Evolutionary conservation across 2,797 vertebrate species (phyloP), one percentile per base, ranked within the genome.

Genomic region (Atherinosoma microstoma): DNA sequence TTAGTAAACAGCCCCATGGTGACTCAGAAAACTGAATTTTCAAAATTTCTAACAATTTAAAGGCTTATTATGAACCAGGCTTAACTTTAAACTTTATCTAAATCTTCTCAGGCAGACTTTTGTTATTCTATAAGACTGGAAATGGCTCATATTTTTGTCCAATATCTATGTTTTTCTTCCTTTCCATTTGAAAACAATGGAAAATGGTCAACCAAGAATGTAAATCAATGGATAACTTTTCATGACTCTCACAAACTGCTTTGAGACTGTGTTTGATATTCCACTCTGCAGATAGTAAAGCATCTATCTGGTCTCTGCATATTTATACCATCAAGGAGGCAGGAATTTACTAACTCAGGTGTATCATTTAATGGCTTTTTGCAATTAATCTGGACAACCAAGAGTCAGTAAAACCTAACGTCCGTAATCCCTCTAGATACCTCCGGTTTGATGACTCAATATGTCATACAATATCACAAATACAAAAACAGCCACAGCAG

Each of bases 301-400:
- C 51, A 45, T 61, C 36, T 73, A 77, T 92, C 83, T 87, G 89
- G 86, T 88, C 91, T 91, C 78, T 75, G 64, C 80, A 78, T 84
- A 91, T 93, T 64, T 91, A 89, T 87, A 83, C 79, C 57, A 58
- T 84, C 60, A 72, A 82, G 70, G 69, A 87, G 58, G 87, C 57
- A 82, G 74, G 73, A 72, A 66, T 91, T 67, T 58, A 78, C 73
- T 63, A 71, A 85, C 75, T 79, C 32, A 6, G 5, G 1, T 38
- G 10, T 60, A 62, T 67, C 0, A 66, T 56, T 16, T 3, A 57
- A 53, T 76, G 2, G 4, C 65, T 67, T 11, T 54, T n/a, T 20
- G 53, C 11, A 65, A 54, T 20, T 70, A 36, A 20, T 34, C 1
- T 7, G 58, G 35, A 15, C 45, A 56, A 30, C 9, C n/a, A 65